Evolutionary conservation across 2,113 vertebrate genomes (phyloP).

Genomic region (Daphoenositta chrysoptera): DNA sequence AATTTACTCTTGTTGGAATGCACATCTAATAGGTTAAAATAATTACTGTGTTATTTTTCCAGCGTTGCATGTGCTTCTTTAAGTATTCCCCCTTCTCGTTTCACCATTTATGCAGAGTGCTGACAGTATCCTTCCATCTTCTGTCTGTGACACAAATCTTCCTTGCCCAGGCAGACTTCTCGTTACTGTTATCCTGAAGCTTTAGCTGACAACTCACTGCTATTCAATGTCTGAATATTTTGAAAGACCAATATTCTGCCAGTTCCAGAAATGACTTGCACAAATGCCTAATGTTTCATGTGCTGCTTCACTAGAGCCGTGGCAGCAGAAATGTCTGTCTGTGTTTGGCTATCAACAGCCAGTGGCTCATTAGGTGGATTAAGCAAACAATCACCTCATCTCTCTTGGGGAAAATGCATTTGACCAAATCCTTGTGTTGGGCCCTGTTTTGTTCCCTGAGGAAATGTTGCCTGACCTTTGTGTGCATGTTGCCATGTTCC

Average conservation of each 20-base stretch:
- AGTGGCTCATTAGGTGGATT: neutral
- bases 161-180: neutral
- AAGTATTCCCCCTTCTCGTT: neutral
- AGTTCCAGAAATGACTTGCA: neutral
- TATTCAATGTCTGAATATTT: neutral
- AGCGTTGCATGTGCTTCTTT: neutral
- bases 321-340: neutral
- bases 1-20: conserved; percentile 3
- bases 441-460: neutral
- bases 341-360: neutral
- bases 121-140: neutral
- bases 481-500: neutral
- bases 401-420: neutral
- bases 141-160: neutral
- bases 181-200: neutral
- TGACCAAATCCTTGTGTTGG: neutral
- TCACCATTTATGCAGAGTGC: neutral
- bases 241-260: neutral
- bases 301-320: neutral
- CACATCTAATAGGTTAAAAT: conserved; percentile 1
- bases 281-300: neutral
- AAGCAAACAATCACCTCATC: neutral
- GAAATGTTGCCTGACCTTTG: neutral
- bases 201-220: neutral
- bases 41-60: neutral